Conservation (phyloP, 2,113 vertebrate species). For the Caloenas nicobarica region DNA sequence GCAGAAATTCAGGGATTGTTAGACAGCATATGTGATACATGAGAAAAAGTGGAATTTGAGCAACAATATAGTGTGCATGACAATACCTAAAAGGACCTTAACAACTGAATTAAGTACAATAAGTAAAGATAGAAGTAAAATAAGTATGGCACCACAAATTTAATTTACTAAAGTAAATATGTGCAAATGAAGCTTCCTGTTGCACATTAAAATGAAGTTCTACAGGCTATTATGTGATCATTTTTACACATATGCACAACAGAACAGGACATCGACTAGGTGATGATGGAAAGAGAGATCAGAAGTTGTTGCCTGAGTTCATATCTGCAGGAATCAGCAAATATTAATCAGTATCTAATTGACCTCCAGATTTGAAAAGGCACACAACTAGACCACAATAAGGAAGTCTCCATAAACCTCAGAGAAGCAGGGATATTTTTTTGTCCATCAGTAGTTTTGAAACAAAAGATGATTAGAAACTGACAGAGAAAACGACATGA, state of each 20-base stretch:
- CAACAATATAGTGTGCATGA: not conserved
- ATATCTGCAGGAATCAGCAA: not conserved
- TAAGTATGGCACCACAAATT: not conserved
- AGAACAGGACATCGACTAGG: not conserved
- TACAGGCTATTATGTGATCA: not conserved
- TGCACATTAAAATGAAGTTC: not conserved
- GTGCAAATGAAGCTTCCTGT: not conserved
- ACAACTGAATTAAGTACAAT: not conserved
- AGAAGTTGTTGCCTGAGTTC: not conserved
- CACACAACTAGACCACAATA: not conserved
- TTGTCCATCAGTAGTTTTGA: not conserved
- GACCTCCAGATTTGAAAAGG: not conserved
- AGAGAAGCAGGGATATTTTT: not conserved
- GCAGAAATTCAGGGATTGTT: not conserved
- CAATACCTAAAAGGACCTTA: not conserved
- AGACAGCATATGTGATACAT: not conserved
- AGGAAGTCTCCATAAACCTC: not conserved
- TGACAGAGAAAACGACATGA: fast-evolving
- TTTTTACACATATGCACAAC: not conserved
- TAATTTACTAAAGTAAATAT: not conserved
- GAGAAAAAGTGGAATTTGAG: not conserved
- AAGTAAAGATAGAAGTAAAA: not conserved
- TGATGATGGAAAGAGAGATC: not conserved
- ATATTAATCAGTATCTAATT: not conserved
- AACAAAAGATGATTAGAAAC: not conserved